Conservation (phyloP, 2,888 invertebrate species). For the Eupithecia insigniata region DNA sequence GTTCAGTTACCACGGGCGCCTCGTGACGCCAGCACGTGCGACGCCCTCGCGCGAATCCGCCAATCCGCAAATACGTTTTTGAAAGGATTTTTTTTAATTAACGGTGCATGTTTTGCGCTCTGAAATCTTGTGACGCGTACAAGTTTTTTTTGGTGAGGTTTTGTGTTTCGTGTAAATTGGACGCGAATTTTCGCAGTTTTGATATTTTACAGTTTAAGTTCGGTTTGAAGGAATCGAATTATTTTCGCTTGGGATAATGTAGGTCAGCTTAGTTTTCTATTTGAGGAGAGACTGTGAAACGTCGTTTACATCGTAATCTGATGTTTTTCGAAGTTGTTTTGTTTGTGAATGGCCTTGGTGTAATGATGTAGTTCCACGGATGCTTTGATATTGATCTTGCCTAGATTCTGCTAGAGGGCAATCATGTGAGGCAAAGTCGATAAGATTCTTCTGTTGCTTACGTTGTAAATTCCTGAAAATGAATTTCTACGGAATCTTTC, state of each 20-base stretch:
- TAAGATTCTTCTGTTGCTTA: neutral
- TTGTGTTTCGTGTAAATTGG: slow-evolving; percentile 30
- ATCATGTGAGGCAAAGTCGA: slow-evolving; percentile 15
- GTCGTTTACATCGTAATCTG: slow-evolving; percentile 41
- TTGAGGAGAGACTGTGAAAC: slow-evolving; percentile 37
- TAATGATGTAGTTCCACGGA: slow-evolving; percentile 15
- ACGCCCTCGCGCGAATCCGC: slow-evolving; percentile 50
- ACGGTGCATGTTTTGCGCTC: slow-evolving; percentile 56
- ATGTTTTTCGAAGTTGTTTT: slow-evolving; percentile 37
- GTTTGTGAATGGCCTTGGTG: slow-evolving; percentile 25
- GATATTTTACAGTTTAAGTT: slow-evolving; percentile 26
- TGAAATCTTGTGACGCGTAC: slow-evolving; percentile 51
- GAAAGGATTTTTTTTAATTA: slow-evolving; percentile 68
- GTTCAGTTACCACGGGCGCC: slow-evolving; percentile 70
- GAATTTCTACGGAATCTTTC: neutral
- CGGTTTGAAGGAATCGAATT: slow-evolving; percentile 30
- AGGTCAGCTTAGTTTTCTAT: slow-evolving; percentile 46
- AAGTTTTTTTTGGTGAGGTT: slow-evolving; percentile 50
- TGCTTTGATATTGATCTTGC: slow-evolving; percentile 34
- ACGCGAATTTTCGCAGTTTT: slow-evolving; percentile 24
- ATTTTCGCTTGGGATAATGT: slow-evolving; percentile 41
- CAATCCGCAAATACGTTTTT: slow-evolving; percentile 48
- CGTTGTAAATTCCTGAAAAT: neutral
- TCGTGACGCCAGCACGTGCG: slow-evolving; percentile 73
- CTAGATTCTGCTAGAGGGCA: slow-evolving; percentile 22